Conservation (phyloP, 2,888 invertebrate species). For the Macrophya alboannulata region DNA sequence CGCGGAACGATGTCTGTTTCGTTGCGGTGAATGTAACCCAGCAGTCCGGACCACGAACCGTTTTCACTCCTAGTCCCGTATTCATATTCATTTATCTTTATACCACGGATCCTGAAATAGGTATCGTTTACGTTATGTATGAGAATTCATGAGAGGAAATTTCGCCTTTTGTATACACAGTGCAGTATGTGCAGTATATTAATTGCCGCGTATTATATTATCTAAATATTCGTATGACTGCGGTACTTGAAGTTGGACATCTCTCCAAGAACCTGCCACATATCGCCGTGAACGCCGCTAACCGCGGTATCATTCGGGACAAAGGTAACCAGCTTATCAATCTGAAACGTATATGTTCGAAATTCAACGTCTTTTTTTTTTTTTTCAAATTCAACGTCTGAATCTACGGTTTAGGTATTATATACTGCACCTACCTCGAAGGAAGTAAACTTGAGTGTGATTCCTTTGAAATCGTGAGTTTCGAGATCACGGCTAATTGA, state of each 20-base stretch:
- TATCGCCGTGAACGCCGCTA: constrained; percentile 27
- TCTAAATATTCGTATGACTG: background rate
- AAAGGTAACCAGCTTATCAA: constrained; percentile 4
- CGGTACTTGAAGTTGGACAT: constrained; percentile 41
- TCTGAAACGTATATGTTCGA: constrained; percentile 24
- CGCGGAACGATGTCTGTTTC: constrained; percentile 47
- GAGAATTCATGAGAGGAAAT: background rate
- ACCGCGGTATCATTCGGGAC: background rate
- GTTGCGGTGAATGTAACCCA: constrained; percentile 32
- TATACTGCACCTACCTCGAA: constrained; percentile 3
- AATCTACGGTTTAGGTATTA: background rate
- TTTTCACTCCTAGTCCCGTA: constrained; percentile 22
- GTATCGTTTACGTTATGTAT: background rate
- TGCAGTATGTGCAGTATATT: background rate
- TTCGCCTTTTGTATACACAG: background rate
- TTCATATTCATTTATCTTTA: background rate
- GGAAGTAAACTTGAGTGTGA: constrained; percentile 13
- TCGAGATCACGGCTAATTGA: constrained; percentile 34
- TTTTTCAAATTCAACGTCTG: background rate
- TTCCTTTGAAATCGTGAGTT: constrained; percentile 55
- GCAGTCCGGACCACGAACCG: constrained; percentile 29
- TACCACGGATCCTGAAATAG: constrained; percentile 4
- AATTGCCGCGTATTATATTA: no score
- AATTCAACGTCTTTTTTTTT: background rate
- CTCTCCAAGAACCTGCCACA: constrained; percentile 16